Conservation (phyloP, 1,140 invertebrate species). For the Streblospio benedicti region DNA sequence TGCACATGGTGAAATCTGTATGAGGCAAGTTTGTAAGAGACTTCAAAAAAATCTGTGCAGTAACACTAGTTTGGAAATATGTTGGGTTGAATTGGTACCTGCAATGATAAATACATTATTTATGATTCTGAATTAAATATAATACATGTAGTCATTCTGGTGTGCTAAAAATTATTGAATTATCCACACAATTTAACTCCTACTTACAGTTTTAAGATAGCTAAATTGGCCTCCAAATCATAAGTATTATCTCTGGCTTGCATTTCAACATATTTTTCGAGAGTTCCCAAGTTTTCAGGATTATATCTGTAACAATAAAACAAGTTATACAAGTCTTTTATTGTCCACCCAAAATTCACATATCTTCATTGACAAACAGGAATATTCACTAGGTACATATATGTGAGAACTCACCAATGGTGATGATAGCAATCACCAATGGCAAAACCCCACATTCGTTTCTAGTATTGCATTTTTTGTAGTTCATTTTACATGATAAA, state of each 20-base stretch:
- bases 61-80: conserved; percentile 70
- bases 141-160: conserved; percentile 12
- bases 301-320: conserved; percentile 60
- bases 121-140: conserved; percentile 39
- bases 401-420: no score
- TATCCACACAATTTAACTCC: not conserved
- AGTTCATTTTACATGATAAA: no score
- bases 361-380: no score
- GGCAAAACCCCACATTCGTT: no score
- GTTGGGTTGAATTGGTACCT: conserved; percentile 87
- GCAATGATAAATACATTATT: conserved; percentile 52
- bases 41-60: conserved; percentile 78
- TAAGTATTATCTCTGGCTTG: conserved; percentile 89
- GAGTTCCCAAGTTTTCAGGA: conserved; percentile 77
- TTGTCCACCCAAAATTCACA: no score
- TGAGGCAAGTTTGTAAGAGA: conserved; percentile 92
- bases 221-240: conserved; percentile 90
- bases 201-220: conserved; percentile 59
- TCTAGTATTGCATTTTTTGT: no score
- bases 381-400: no score
- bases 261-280: conserved; percentile 86
- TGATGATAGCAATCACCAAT: no score
- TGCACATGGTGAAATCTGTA: conserved; percentile 92
- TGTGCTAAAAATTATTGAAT: not conserved
- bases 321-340: conserved; percentile 3